These are phyloP conservation scores for Allolobophora icterica DNA, from an alignment of 2,888 invertebrate genomes.

Conservation along the genomic window DNA sequence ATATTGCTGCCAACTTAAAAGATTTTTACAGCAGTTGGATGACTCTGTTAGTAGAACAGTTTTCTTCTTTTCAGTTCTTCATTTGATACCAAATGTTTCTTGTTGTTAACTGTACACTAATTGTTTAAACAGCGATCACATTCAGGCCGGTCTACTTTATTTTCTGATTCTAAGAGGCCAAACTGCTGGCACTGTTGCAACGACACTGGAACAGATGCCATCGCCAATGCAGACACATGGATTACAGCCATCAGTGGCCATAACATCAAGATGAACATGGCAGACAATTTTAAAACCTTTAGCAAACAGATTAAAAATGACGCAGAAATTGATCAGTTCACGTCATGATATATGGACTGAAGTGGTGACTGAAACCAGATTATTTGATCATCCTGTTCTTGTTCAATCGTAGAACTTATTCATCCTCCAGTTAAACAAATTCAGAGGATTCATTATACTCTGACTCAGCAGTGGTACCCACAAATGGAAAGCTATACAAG, in stretches of 20 bases:
- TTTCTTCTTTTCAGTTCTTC: not conserved
- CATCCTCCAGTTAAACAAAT: conserved; percentile 8
- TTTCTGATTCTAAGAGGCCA: not conserved
- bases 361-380: no score
- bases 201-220: not conserved
- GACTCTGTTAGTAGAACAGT: not conserved
- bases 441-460: not conserved
- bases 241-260: not conserved
- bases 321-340: not conserved
- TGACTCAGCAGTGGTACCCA: not conserved
- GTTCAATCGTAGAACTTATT: not conserved
- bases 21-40: not conserved
- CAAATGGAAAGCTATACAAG: not conserved
- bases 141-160: not conserved
- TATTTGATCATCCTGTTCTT: not conserved
- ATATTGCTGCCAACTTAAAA: not conserved
- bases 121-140: not conserved
- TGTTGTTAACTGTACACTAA: not conserved
- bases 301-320: not conserved
- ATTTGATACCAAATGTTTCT: not conserved
- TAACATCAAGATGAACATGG: not conserved
- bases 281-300: not conserved
- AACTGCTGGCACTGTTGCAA: not conserved
- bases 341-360: not conserved
- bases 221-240: no score